Base-by-base conservation (phyloP, 2,797 vertebrate species). In the Protosalanx chinensis region DNA sequence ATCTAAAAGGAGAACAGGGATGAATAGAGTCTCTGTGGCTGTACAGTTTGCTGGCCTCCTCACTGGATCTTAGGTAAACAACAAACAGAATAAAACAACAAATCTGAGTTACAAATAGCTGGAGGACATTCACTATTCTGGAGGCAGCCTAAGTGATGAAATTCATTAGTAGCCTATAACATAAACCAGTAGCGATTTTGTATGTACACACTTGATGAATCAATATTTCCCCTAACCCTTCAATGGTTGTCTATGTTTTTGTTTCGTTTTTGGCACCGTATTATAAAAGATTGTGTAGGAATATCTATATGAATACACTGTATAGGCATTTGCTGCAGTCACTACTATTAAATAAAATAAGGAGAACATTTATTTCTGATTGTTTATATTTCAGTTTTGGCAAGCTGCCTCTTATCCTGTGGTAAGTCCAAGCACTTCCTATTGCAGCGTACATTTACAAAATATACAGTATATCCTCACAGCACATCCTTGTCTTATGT, bases 11-110 rank as follows among this genome's bases (percentile, higher is more conserved):
- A 77, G 80, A 82, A 79, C 74, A 72, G 63, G 78, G 61, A 89
- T 91, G 89, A 93, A 92, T 90, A 82, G 82, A 85, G 80, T 87
- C 80, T 92, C 85, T 91, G 37, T 76, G 71, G 53, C 74, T 76
- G 83, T 83, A 82, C 81, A n/a, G n/a, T n/a, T n/a, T 74, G 64
- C 63, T 30, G 64, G 67, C 57, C 20, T 83, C 79, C 86, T 80
- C 20, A 35, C 85, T 78, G 68, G 76, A 73, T 56, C 56, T 84
- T 86, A 65, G 72, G 78, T 85, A 89, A 90, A 91, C 82, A 88
- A 16, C 81, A 68, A 29, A 76, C 23, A 15, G 79, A 85, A 80
- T 72, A 80, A 70, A 64, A 75, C 77, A 18, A 41, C 75, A 81
- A 73, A 78, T 80, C 65, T 63, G n/a, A 27, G 66, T 78, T 67